Percentiles rank a stretch among this genome's conserved stretches.
Evolutionary conservation across 2,888 invertebrate species (phyloP).

Genomic region (Priocnemis perturbator): DNA sequence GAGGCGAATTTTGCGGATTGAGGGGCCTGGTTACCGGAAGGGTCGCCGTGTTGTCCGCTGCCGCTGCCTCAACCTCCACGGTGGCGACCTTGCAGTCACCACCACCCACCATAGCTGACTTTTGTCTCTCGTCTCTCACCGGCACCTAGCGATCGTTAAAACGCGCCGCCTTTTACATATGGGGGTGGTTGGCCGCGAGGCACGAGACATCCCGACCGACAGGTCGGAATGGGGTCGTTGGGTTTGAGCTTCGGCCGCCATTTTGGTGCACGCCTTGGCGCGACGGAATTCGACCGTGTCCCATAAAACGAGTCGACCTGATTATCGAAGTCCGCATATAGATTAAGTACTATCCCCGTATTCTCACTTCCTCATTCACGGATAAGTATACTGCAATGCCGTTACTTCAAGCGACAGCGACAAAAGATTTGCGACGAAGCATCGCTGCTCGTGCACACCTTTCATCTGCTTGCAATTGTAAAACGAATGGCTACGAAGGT

Average conservation of each 20-base stretch:
- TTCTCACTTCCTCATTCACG: too few species aligned
- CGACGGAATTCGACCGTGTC: conserved; percentile 5
- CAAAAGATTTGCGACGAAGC: neutral
- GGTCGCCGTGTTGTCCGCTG: conserved; percentile 89
- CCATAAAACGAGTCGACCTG: neutral
- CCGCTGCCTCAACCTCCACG: conserved; percentile 88
- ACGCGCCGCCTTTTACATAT: conserved; percentile 9
- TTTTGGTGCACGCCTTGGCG: conserved; percentile 65
- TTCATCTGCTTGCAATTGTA: too few species aligned
- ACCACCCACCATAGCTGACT: conserved; percentile 79
- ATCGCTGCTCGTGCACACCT: too few species aligned
- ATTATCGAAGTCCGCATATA: neutral
- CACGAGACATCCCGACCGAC: neutral
- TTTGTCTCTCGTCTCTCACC: conserved; percentile 32
- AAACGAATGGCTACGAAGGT: too few species aligned
- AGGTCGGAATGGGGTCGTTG: neutral
- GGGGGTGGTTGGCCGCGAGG: too few species aligned
- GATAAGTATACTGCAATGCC: neutral
- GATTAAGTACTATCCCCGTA: neutral
- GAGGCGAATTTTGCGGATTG: conserved; percentile 80
- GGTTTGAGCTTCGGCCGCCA: conserved; percentile 55
- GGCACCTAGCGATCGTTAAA: conserved; percentile 43
- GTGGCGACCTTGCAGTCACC: conserved; percentile 92
- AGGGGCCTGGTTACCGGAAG: conserved; percentile 88
- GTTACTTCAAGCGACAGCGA: neutral